Evolutionary conservation across 2,888 invertebrate species (phyloP).

Genomic region (Baronia brevicornis): DNA sequence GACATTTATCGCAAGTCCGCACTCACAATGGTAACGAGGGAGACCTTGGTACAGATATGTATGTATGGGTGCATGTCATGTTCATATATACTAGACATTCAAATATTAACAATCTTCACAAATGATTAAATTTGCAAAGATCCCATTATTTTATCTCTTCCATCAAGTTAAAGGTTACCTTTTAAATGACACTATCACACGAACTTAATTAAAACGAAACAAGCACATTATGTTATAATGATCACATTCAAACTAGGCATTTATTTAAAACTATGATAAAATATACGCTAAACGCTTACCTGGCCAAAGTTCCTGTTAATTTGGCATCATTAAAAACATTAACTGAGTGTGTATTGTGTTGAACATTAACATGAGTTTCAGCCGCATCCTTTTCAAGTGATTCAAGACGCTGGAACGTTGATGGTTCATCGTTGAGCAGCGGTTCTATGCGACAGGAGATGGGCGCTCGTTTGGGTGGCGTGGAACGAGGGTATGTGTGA

Average conservation of each 20-base stretch:
- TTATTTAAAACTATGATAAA: too few relatives aligned
- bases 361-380: too few relatives aligned
- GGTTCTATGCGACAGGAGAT: slow-evolving; percentile 59
- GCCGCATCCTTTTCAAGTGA: slow-evolving; percentile 33
- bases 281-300: slow-evolving; percentile 35
- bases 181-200: background rate
- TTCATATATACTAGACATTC: background rate
- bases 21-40: too few relatives aligned
- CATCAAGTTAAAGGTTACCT: background rate
- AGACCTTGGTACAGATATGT: background rate
- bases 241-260: too few relatives aligned
- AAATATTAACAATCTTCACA: too few relatives aligned
- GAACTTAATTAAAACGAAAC: background rate
- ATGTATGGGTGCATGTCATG: background rate
- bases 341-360: too few relatives aligned
- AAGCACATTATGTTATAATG: background rate
- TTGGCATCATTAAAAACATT: too few relatives aligned
- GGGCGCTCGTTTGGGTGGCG: slow-evolving; percentile 52
- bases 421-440: slow-evolving; percentile 36
- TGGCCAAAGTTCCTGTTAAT: slow-evolving; percentile 55
- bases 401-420: slow-evolving; percentile 36
- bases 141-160: too few relatives aligned
- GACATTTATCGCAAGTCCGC: slow-evolving; percentile 1
- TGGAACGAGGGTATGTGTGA: slow-evolving; percentile 61
- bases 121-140: too few relatives aligned